phyloP scores from a whole-genome alignment of 2,888 invertebrate species.

The Caenorhabditis virilis region DNA sequence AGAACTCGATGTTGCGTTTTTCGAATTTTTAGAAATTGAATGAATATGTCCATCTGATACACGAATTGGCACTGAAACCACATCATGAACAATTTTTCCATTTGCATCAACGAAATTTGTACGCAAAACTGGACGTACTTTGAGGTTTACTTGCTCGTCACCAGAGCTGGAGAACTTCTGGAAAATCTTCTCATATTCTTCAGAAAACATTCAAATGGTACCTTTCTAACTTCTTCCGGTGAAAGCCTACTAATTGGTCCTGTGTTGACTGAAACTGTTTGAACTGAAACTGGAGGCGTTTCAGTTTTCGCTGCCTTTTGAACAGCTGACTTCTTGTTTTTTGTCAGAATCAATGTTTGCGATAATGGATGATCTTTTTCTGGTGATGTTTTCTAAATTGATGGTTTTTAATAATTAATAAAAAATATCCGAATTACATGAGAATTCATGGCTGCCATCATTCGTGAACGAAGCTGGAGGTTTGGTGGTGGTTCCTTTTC shows the following conservation, averaged over 20 bases:
- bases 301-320: constrained; percentile 20
- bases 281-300: constrained; percentile 5
- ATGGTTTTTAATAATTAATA: too few species aligned
- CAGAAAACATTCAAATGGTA: background rate
- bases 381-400: too few species aligned
- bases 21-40: constrained; percentile 30
- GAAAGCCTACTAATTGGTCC: constrained; percentile 15
- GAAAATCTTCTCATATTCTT: background rate
- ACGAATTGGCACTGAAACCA: constrained; percentile 58
- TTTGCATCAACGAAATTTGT: constrained; percentile 64
- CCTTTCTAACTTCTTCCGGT: constrained; percentile 33
- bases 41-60: constrained; percentile 48
- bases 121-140: constrained; percentile 57
- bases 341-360: constrained; percentile 28
- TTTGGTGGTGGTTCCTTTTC: constrained; percentile 52
- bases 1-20: constrained; percentile 26
- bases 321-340: constrained; percentile 13
- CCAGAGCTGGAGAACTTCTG: constrained; percentile 32
- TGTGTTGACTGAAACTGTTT: constrained; percentile 2
- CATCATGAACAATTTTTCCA: constrained; percentile 58
- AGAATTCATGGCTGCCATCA: constrained; percentile 62
- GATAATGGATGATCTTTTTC: too few species aligned
- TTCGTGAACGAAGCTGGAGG: constrained; percentile 57
- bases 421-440: too few species aligned
- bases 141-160: constrained; percentile 54